Base-by-base conservation (phyloP, 2,113 vertebrate genomes). In the Corythornis madagascariensis region DNA sequence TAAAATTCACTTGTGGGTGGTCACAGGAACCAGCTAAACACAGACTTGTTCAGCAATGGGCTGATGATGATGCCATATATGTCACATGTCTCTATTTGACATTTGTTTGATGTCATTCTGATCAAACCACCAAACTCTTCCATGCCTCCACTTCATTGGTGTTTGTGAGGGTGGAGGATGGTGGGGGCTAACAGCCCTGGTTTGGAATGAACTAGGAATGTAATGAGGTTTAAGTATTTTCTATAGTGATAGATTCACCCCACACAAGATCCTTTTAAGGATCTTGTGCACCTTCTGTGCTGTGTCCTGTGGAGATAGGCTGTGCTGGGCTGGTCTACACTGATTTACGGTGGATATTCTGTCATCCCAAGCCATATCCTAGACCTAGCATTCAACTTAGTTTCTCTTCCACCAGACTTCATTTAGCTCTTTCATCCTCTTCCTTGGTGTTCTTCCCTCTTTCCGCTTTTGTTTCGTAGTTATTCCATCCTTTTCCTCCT, bases 151-250 rank as follows among this genome's bases (percentile, higher is more conserved):
- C 15, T 18, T n/a, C 22, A 22, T 2, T 47, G 12, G 7, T 57
- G 57, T 11, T 56, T 45, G 28, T 24, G 47, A 66, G 31, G 5
- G 8, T 50, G 50, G 17, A 38, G 8, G 14, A 24, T 65, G 33
- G 18, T 0, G 0, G 3, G 1, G 3, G 3, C 1, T 16, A 75
- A 56, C 0, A 1, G 24, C 17, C 35, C n/a, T 57, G 31, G 29
- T 83, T n/a, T 56, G 16, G 16, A 33, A 71, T 22, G 43, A 82
- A 42, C 16, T 19, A 9, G 40, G 20, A 78, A 64, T 74, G 50
- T 29, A 63, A 42, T 14, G 12, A 78, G 4, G 25, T 56, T 48
- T 40, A 61, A 60, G 9, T 48, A 29, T 52, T 81, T 77, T 64
- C 61, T 24, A 14, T 25, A n/a, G 20, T 40, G 10, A 60, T 4